phyloP scores from a whole-genome alignment of 2,888 invertebrate species.

The Scaptomyza cyrtandrae region DNA sequence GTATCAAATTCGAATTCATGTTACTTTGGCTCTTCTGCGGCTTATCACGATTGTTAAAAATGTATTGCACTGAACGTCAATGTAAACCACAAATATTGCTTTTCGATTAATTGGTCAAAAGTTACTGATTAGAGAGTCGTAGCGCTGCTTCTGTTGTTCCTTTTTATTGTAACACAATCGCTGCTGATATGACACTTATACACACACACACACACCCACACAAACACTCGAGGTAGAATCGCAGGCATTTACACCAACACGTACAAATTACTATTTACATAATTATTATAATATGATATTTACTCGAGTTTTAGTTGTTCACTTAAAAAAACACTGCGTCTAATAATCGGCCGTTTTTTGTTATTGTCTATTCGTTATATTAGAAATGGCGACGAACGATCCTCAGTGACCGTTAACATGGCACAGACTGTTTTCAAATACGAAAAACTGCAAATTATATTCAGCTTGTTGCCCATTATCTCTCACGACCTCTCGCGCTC shows the following conservation, averaged over 20 bases:
- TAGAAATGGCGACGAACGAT: constrained; percentile 38
- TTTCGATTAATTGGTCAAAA: constrained; percentile 60
- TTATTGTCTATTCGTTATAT: constrained; percentile 7
- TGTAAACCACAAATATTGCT: constrained; percentile 64
- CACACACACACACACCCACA: constrained; percentile 15
- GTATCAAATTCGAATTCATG: constrained; percentile 33
- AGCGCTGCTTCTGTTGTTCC: constrained; percentile 17
- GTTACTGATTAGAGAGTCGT: constrained; percentile 54
- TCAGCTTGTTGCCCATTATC: constrained; percentile 49
- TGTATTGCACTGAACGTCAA: constrained; percentile 38
- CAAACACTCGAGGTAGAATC: constrained; percentile 4
- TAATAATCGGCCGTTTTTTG: constrained; percentile 21
- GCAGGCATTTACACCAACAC: constrained; percentile 14
- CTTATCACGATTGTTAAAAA: constrained; percentile 47
- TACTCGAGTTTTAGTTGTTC: constrained; percentile 38
- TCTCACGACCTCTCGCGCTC: background rate
- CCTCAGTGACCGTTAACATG: constrained; percentile 49
- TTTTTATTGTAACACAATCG: constrained; percentile 33
- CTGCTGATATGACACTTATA: constrained; percentile 24
- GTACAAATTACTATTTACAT: constrained; percentile 39
- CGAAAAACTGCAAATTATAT: constrained; percentile 50
- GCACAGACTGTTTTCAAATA: constrained; percentile 51
- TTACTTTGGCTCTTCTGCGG: constrained; percentile 42
- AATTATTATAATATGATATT: constrained; percentile 42
- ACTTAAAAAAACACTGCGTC: constrained; percentile 8